A percentile compares a stretch with the other conserved stretches of the same genome.
Conservation (phyloP, 2,888 invertebrate genomes). For the Chironomus tentans region DNA sequence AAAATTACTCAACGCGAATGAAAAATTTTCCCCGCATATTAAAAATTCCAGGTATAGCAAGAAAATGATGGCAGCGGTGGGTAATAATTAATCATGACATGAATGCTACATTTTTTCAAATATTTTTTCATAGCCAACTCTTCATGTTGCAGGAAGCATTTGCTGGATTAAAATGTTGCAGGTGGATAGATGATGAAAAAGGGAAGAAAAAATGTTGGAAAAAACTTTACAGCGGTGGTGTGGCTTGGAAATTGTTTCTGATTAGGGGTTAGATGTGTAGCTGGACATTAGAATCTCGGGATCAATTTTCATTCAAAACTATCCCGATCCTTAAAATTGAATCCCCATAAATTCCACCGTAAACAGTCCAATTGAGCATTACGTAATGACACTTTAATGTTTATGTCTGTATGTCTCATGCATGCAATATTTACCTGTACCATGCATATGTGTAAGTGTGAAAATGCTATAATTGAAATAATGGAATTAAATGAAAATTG, state of each 20-base stretch:
- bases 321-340: too few relatives aligned
- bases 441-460: not conserved
- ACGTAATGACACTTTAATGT: not conserved
- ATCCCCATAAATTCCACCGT: not conserved
- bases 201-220: not conserved
- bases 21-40: too few relatives aligned
- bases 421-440: not conserved
- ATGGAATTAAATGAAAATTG: slow-evolving; percentile 26
- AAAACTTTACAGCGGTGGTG: not conserved
- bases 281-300: too few relatives aligned
- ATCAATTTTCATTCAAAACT: too few relatives aligned
- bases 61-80: not conserved
- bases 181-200: not conserved
- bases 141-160: not conserved
- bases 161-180: slow-evolving; percentile 3
- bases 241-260: too few relatives aligned
- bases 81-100: slow-evolving; percentile 22
- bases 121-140: not conserved
- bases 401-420: not conserved
- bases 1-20: too few relatives aligned
- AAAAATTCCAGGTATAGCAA: not conserved
- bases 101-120: slow-evolving; percentile 12
- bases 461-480: slow-evolving; percentile 22
- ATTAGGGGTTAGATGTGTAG: too few relatives aligned
- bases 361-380: not conserved